Evolutionary conservation across 2,888 invertebrate species (phyloP).

Genomic region (Torymus aiolomorphi): DNA sequence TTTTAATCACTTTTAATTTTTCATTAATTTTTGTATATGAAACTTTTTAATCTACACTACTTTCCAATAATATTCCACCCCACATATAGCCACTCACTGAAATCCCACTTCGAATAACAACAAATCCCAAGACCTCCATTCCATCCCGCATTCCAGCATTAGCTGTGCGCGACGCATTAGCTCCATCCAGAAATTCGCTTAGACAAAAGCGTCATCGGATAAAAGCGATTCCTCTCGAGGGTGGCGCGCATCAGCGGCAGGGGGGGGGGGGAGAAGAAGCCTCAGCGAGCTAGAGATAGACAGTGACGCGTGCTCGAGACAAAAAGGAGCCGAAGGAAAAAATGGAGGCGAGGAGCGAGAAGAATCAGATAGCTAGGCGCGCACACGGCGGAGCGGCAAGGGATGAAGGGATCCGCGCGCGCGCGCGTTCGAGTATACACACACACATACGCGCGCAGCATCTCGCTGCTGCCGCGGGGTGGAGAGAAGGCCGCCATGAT

Average conservation of each 20-base stretch:
- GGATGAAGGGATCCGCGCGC: neutral
- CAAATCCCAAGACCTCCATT: too few species aligned
- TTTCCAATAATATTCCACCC: too few species aligned
- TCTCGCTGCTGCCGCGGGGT: constrained; percentile 23
- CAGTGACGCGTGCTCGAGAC: constrained; percentile 17
- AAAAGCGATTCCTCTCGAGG: constrained; percentile 33
- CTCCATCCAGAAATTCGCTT: constrained; percentile 8
- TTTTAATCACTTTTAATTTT: too few species aligned
- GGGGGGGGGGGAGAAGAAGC: constrained; percentile 13
- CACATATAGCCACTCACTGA: too few species aligned
- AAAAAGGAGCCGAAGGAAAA: constrained; percentile 50
- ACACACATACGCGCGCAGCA: neutral
- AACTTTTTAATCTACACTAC: too few species aligned
- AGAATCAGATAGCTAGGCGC: constrained; percentile 49
- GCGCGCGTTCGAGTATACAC: neutral
- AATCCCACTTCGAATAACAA: too few species aligned
- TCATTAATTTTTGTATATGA: too few species aligned
- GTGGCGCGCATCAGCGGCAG: constrained; percentile 22
- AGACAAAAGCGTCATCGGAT: constrained; percentile 29
- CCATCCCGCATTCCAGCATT: too few species aligned
- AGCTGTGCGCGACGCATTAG: constrained; percentile 3
- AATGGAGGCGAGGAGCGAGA: constrained; percentile 49
- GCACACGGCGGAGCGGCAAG: neutral
- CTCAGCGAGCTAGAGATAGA: constrained; percentile 19
- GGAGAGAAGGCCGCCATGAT: constrained; percentile 68